Evolutionary conservation across 2,113 vertebrate species (phyloP).

Genomic region (Urocolius indicus): DNA sequence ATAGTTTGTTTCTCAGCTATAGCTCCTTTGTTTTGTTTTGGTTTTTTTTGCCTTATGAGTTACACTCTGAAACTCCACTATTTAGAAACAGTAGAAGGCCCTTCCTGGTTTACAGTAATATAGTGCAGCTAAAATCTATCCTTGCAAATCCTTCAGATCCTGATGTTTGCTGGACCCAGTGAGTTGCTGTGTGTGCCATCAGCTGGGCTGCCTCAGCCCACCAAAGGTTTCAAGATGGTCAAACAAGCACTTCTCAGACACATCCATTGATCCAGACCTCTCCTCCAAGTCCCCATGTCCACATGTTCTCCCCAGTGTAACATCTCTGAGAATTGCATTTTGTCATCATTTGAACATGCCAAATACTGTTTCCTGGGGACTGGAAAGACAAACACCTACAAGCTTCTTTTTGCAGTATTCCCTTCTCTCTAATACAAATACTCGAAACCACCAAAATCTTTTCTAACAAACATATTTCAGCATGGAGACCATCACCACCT

Average conservation of each 20-base stretch:
- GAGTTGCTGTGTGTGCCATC: accelerated
- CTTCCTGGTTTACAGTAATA: not conserved
- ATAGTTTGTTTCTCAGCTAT: not conserved
- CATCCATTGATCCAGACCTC: accelerated
- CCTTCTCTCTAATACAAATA: not conserved
- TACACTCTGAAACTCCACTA: not conserved
- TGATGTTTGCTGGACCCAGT: not conserved
- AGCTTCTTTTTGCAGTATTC: not conserved
- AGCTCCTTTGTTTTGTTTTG: not conserved
- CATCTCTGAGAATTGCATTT: not conserved
- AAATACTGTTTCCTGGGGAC: not conserved
- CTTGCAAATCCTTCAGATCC: not conserved
- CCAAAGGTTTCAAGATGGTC: not conserved
- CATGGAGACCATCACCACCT: not conserved
- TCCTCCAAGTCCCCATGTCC: not conserved
- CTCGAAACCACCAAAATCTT: not conserved
- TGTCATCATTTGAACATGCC: not conserved
- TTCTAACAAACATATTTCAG: not conserved
- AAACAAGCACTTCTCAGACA: not conserved
- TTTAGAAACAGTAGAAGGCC: not conserved
- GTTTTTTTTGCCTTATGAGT: accelerated
- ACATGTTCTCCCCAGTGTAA: not conserved
- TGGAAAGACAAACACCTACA: not conserved
- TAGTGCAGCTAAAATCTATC: not conserved
- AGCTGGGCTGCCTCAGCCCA: not conserved